phyloP scores from a whole-genome alignment of 2,888 invertebrate genomes.

The Gandaritis pyraliata region DNA sequence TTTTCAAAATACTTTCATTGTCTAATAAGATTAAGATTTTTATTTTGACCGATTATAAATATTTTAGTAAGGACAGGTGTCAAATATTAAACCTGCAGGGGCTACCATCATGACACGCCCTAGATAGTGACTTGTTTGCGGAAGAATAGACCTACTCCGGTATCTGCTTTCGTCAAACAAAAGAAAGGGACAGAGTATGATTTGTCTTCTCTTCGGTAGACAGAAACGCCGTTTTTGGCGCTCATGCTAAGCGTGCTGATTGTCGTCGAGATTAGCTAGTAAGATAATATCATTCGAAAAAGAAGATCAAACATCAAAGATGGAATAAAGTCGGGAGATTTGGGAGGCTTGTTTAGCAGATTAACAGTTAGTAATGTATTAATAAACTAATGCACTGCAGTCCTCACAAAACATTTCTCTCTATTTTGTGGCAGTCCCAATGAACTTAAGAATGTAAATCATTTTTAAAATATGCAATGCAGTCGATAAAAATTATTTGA shows the following conservation, averaged over 20 bases:
- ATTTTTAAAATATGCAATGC: conserved; percentile 24
- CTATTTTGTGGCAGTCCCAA: conserved; percentile 26
- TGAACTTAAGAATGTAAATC: conserved; percentile 6
- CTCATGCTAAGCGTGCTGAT: too few relatives aligned
- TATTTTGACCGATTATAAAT: too few relatives aligned
- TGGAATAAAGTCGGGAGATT: background rate
- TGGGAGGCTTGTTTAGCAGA: background rate
- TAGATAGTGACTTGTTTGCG: too few relatives aligned
- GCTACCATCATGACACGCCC: too few relatives aligned
- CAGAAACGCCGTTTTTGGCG: too few relatives aligned
- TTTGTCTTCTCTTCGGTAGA: too few relatives aligned
- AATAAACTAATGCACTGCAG: conserved; percentile 3
- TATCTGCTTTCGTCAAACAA: too few relatives aligned
- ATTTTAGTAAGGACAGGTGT: too few relatives aligned
- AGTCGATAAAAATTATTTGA: conserved; percentile 28
- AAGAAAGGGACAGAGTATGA: too few relatives aligned
- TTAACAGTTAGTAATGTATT: background rate
- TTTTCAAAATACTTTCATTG: conserved; percentile 26
- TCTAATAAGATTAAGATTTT: background rate
- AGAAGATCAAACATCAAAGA: background rate
- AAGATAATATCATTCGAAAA: too few relatives aligned
- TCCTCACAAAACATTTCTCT: background rate
- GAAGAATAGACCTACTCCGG: too few relatives aligned
- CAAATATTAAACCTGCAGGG: too few relatives aligned
- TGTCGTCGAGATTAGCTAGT: background rate